phyloP scores from a whole-genome alignment of 2,113 vertebrate genomes.

The Carassius carassius region DNA sequence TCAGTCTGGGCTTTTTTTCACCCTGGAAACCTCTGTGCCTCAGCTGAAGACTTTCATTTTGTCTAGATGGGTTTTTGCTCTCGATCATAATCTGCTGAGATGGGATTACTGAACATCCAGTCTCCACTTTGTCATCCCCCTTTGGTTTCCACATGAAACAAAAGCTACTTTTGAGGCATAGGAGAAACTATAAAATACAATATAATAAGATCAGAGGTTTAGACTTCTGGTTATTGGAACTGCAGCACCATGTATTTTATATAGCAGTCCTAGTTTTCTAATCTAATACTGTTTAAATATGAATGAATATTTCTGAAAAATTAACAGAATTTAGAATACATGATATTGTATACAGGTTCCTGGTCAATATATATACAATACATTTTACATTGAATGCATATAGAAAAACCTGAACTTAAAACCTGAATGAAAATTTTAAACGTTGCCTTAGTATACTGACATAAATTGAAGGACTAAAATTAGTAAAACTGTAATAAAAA shows the following conservation, averaged over 20 bases:
- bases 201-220: conserved; percentile 1
- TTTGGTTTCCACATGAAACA: background rate
- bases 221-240: background rate
- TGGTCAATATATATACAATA: background rate
- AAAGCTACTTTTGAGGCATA: background rate
- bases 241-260: background rate
- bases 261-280: background rate
- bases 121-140: conserved; percentile 3
- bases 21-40: background rate
- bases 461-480: too few relatives aligned
- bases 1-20: background rate
- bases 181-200: conserved; percentile 8
- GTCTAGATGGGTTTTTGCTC: conserved; percentile 9
- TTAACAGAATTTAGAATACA: background rate
- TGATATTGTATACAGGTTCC: background rate
- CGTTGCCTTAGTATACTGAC: too few relatives aligned
- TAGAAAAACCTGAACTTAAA: too few relatives aligned
- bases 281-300: background rate
- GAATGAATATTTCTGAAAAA: background rate
- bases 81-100: conserved; percentile 14
- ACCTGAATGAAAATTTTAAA: too few relatives aligned
- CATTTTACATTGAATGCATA: background rate
- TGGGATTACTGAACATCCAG: background rate
- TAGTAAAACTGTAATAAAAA: too few relatives aligned
- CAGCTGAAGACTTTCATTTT: conserved; percentile 1